Conservation (phyloP, 2,888 invertebrate species). For the Pseudococcus jackbeardsleyi region DNA sequence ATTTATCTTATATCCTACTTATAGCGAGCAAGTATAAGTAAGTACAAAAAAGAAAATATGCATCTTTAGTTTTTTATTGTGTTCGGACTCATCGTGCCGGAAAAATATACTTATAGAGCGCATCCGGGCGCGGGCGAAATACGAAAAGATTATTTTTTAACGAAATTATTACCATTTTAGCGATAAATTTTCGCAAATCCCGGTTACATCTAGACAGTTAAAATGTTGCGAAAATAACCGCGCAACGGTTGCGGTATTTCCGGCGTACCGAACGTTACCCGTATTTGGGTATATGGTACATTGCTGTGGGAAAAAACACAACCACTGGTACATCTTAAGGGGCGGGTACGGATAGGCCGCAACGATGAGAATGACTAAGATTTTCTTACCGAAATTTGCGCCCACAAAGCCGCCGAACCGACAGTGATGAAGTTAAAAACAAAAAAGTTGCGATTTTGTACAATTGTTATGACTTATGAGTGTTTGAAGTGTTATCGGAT, state of each 20-base stretch:
- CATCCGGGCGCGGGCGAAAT: not conserved
- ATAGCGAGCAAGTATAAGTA: not conserved
- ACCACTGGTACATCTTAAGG: no score
- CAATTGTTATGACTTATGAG: no score
- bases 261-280: not conserved
- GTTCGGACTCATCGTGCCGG: conserved; percentile 31
- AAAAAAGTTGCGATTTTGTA: no score
- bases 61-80: conserved; percentile 42
- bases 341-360: no score
- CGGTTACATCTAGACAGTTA: not conserved
- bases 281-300: no score
- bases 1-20: conserved; percentile 27
- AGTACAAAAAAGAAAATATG: conserved; percentile 18
- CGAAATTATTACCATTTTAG: conserved; percentile 32
- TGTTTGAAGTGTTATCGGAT: no score
- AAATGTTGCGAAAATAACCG: conserved; percentile 25
- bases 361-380: no score
- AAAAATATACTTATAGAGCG: not conserved
- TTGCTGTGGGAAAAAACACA: no score
- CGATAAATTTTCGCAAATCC: conserved; percentile 23
- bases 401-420: no score
- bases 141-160: conserved; percentile 37
- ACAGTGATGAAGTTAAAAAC: no score
- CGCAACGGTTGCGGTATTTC: conserved; percentile 4
- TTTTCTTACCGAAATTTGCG: no score